Base-by-base conservation (phyloP, 2,113 vertebrate genomes). In the Coregonus clupeaformis region DNA sequence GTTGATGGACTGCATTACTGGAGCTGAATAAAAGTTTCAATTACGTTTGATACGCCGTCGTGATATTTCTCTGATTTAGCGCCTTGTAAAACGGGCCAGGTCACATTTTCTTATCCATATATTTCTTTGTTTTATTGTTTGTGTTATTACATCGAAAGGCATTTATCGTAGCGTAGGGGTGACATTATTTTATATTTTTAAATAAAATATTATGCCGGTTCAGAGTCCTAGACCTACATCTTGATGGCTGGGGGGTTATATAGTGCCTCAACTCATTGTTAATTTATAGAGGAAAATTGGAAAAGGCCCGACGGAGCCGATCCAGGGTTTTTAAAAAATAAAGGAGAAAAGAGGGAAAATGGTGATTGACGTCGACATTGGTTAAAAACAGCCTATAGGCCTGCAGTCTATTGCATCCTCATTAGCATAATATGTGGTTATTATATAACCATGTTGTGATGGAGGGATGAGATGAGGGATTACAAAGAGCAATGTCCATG, bases 21-120 rank as follows among this genome's bases (percentile, higher is more conserved):
- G 74, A 72, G 67, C 78, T 74, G 72, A 83, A 75, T 83, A 65
- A 79, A 83, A 83, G 75, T 80, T 83, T 83, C 69, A 80, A 77
- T 83, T 80, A 77, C 69, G 63, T 68, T 7, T 59, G 57, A 60
- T 22, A 22, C 6, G 2, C 6, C 57, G n/a, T 22, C 5, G 18
- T 20, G 57, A 11, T 60, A 20, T 52, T 60, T 20, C 57, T 20
- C 18, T 60, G 57, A n/a, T 60, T 60, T 60, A n/a, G 20, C 18
- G n/a, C n/a, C 18, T 7, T 60, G n/a, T 22, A 60, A 60, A 60
- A 60, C 6, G 6, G n/a, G n/a, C 57, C 57, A 60, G 57, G 6
- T 60, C 57, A 20, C n/a, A 6, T 22, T 60, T 24, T 9, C n/a
- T 60, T 16, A 9, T 60, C 57, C 57, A 60, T 11, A 11, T 22